These are phyloP conservation scores for Sakesphorus luctuosus DNA, from an alignment of 2,113 vertebrate genomes.

Conservation along the genomic window DNA sequence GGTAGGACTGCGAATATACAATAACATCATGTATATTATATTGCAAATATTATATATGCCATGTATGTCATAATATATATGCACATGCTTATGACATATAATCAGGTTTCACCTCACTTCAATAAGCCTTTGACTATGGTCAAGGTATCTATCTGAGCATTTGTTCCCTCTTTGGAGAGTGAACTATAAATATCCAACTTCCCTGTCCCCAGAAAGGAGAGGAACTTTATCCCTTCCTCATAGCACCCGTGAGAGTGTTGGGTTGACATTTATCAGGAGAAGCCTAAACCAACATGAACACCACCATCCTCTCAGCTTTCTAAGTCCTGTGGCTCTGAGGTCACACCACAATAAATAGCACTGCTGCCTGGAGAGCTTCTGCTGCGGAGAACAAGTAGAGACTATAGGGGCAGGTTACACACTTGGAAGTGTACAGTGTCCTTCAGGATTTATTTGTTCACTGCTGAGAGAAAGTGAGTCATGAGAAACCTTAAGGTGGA, in stretches of 20 bases:
- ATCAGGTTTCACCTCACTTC: neutral
- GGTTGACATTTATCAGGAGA: neutral
- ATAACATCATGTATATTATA: neutral
- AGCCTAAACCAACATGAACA: neutral
- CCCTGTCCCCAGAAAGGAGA: neutral
- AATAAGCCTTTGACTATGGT: neutral
- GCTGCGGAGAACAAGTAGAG: neutral
- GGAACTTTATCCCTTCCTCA: neutral
- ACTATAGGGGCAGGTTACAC: neutral
- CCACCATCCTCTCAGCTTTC: neutral
- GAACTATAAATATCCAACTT: neutral
- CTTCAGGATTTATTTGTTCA: slow-evolving; percentile 39
- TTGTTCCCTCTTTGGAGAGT: neutral
- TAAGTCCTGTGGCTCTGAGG: neutral
- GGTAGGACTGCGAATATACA: neutral
- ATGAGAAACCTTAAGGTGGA: slow-evolving; percentile 75
- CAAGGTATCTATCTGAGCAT: neutral
- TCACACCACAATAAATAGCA: neutral
- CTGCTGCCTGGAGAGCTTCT: neutral
- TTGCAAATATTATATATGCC: neutral
- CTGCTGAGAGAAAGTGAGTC: slow-evolving; percentile 70
- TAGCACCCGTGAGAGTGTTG: neutral
- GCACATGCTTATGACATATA: neutral
- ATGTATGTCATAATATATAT: neutral
- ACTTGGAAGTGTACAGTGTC: neutral